These are phyloP conservation scores for Xenopus petersii DNA, from an alignment of 2,797 vertebrate species.

Conservation along the genomic window DNA sequence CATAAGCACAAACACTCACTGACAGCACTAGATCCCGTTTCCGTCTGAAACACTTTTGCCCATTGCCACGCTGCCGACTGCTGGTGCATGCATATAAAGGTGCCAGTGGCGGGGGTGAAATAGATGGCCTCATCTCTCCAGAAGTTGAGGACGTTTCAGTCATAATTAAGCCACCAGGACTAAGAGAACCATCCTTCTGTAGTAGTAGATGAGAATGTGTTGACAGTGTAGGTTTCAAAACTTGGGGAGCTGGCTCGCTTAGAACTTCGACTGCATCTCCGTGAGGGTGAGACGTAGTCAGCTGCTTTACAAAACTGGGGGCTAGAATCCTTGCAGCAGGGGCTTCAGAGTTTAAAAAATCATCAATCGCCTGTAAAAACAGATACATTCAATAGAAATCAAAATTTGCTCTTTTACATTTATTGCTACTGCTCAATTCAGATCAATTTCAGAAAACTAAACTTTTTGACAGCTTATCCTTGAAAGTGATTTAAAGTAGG, in stretches of 20 bases:
- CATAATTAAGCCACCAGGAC: constrained; percentile 23
- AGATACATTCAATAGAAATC: background rate
- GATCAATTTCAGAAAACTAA: background rate
- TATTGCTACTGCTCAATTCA: background rate
- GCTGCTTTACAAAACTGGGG: constrained; percentile 69
- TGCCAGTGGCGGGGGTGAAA: constrained; percentile 43
- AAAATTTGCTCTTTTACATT: background rate
- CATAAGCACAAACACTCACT: constrained; percentile 54
- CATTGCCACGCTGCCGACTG: constrained; percentile 53
- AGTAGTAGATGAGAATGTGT: constrained; percentile 22
- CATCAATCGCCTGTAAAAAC: constrained; percentile 57
- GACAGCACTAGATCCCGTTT: constrained; percentile 67
- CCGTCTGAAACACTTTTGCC: constrained; percentile 63
- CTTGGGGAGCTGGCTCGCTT: constrained; percentile 43
- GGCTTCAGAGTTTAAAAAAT: constrained; percentile 54
- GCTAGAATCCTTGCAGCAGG: constrained; percentile 63
- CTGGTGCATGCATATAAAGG: constrained; percentile 52
- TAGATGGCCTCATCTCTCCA: constrained; percentile 15
- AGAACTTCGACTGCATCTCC: constrained; percentile 62
- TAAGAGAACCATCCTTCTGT: constrained; percentile 36
- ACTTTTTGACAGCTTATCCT: background rate
- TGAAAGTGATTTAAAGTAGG: no score
- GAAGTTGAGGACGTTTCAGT: constrained; percentile 48
- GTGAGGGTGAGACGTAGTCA: constrained; percentile 68
- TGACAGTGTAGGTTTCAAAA: constrained; percentile 4